Conservation (phyloP, 1,140 invertebrate genomes). For the Drosophila subpulchrella region DNA sequence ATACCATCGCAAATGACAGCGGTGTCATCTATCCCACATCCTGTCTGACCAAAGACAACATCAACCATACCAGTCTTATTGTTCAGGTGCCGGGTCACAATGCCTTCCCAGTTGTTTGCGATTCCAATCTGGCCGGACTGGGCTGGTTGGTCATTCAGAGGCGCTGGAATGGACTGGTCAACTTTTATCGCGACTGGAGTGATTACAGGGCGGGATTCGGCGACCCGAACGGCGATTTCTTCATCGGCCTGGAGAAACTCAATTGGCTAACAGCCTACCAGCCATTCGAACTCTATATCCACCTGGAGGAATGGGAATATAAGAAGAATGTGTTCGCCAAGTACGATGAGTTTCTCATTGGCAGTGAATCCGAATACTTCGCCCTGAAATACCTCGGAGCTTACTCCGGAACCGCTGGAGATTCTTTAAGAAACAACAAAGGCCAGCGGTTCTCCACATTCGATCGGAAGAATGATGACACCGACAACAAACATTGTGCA, state of each 20-base stretch:
- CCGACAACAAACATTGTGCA: conserved; percentile 8
- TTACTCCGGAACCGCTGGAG: conserved; percentile 33
- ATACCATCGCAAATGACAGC: not conserved
- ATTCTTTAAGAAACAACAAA: conserved; percentile 24
- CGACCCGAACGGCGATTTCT: conserved; percentile 86
- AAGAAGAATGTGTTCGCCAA: conserved; percentile 15
- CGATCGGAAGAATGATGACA: conserved; percentile 39
- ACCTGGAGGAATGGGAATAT: conserved; percentile 10
- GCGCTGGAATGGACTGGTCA: conserved; percentile 86
- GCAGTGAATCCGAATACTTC: conserved; percentile 21
- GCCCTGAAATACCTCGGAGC: conserved; percentile 17
- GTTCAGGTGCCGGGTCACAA: conserved; percentile 20
- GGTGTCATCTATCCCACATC: conserved; percentile 6
- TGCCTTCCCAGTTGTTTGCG: conserved; percentile 60
- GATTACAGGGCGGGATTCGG: conserved; percentile 88
- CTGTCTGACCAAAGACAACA: not conserved
- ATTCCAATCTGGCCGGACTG: conserved; percentile 71
- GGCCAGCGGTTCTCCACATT: conserved; percentile 28
- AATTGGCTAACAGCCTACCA: conserved; percentile 58
- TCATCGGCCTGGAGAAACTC: conserved; percentile 87
- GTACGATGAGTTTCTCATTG: conserved; percentile 39
- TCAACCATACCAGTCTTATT: not conserved
- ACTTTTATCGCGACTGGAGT: conserved; percentile 87
- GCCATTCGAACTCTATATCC: conserved; percentile 30
- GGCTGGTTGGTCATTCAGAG: conserved; percentile 87